Evolutionary conservation across 2,797 vertebrate genomes (phyloP).

Genomic region (Lepilemur ruficaudatus): DNA sequence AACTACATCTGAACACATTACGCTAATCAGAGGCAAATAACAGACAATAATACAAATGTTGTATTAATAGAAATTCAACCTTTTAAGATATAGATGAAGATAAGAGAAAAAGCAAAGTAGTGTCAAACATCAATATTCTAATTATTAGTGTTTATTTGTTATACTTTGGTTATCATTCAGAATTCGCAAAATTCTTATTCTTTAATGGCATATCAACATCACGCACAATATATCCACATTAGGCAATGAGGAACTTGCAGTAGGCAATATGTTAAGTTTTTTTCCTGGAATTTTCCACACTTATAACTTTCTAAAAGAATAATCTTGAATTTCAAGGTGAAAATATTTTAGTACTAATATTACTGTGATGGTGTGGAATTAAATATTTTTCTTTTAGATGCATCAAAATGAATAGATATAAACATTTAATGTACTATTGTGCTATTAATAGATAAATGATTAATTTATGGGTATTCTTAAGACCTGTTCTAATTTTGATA

Average conservation of each 20-base stretch:
- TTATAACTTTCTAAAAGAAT: background rate
- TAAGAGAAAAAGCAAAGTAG: conserved; percentile 50
- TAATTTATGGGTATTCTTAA: background rate
- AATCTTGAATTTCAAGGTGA: background rate
- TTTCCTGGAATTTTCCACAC: background rate
- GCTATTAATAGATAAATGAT: background rate
- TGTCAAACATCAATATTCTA: conserved; percentile 61
- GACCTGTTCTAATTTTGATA: background rate
- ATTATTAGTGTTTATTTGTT: conserved; percentile 73
- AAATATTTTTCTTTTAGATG: background rate
- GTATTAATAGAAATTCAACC: conserved; percentile 80
- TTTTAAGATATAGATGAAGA: conserved; percentile 74
- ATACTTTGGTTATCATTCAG: conserved; percentile 71
- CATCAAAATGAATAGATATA: background rate
- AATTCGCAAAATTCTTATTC: conserved; percentile 64
- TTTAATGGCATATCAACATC: conserved; percentile 63
- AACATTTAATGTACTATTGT: background rate
- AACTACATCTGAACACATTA: conserved; percentile 30
- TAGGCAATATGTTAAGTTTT: background rate
- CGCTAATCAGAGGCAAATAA: conserved; percentile 72
- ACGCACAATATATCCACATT: conserved; percentile 44
- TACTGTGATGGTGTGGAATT: background rate
- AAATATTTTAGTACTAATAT: background rate
- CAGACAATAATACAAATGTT: conserved; percentile 64
- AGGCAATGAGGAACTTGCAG: background rate